Evolutionary conservation across 2,797 vertebrate species (phyloP).

Genomic region (Nyctibius grandis): DNA sequence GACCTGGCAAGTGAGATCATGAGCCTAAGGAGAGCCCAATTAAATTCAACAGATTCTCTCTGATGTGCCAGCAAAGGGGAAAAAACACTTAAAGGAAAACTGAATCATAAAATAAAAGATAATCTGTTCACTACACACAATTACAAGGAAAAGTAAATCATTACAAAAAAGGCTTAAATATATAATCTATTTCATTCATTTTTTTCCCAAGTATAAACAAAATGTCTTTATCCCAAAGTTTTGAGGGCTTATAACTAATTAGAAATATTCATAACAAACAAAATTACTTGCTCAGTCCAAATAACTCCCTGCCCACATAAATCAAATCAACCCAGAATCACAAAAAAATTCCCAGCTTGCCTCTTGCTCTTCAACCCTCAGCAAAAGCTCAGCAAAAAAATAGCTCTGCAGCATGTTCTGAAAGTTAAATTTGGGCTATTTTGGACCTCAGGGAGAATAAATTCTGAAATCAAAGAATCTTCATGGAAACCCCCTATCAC

Average conservation of each 20-base stretch:
- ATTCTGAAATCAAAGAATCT: conserved; percentile 64
- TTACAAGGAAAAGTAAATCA: conserved; percentile 47
- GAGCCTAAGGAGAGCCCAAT: conserved; percentile 42
- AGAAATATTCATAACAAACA: conserved; percentile 53
- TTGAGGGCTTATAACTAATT: conserved; percentile 37
- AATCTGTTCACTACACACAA: conserved; percentile 42
- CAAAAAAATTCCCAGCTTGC: conserved; percentile 46
- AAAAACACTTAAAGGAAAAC: conserved; percentile 47
- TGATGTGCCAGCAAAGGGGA: conserved; percentile 40
- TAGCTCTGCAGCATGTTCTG: conserved; percentile 51
- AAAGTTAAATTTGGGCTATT: conserved; percentile 64
- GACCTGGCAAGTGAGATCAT: conserved; percentile 28
- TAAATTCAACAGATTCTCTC: conserved; percentile 57
- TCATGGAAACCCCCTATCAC: conserved; percentile 58
- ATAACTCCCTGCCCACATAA: conserved; percentile 56
- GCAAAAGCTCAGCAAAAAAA: conserved; percentile 61
- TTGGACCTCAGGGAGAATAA: conserved; percentile 62
- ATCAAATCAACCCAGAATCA: conserved; percentile 55
- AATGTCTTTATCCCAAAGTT: conserved; percentile 19
- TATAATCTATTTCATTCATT: conserved; percentile 15
- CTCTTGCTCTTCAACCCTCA: conserved; percentile 49
- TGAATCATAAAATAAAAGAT: conserved; percentile 50
- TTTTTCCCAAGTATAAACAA: conserved; percentile 27
- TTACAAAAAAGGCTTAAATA: conserved; percentile 25
- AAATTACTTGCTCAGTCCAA: conserved; percentile 50